These are phyloP conservation scores for Patagioenas fasciata DNA, from an alignment of 2,113 vertebrate species.

Conservation along the genomic window DNA sequence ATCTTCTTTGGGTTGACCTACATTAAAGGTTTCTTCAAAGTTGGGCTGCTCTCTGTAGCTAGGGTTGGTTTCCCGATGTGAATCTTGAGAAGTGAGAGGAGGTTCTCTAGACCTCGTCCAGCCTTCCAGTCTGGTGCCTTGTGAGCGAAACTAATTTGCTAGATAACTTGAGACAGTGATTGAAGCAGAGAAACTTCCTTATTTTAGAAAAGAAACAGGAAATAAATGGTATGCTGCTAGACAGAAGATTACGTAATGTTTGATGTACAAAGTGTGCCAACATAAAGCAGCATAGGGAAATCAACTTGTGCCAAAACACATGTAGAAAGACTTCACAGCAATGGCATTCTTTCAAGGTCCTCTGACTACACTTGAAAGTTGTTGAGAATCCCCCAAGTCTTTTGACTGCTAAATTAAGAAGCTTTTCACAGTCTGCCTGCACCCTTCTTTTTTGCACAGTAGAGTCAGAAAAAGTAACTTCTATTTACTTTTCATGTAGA, in stretches of 20 bases:
- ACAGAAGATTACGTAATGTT: constrained; percentile 10
- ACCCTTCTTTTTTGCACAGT: not conserved
- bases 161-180: not conserved
- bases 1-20: not conserved
- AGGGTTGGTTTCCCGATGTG: not conserved
- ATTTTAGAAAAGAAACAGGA: constrained; percentile 30
- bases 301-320: not conserved
- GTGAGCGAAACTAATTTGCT: not conserved
- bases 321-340: not conserved
- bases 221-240: constrained; percentile 22
- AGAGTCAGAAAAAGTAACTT: not conserved
- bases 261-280: constrained; percentile 11
- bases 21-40: not conserved
- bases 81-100: not conserved
- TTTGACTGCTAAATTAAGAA: not conserved
- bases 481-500: not conserved
- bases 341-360: constrained; percentile 22
- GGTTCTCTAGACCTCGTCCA: not conserved
- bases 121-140: constrained; percentile 1
- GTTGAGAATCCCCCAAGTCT: not conserved
- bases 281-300: constrained; percentile 10
- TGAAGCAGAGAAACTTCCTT: not conserved
- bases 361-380: constrained; percentile 21
- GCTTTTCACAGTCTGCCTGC: not conserved
- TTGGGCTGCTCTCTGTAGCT: not conserved